These are phyloP conservation scores for Bombus pyrosoma DNA, from an alignment of 1,140 invertebrate genomes.

Conservation along the genomic window DNA sequence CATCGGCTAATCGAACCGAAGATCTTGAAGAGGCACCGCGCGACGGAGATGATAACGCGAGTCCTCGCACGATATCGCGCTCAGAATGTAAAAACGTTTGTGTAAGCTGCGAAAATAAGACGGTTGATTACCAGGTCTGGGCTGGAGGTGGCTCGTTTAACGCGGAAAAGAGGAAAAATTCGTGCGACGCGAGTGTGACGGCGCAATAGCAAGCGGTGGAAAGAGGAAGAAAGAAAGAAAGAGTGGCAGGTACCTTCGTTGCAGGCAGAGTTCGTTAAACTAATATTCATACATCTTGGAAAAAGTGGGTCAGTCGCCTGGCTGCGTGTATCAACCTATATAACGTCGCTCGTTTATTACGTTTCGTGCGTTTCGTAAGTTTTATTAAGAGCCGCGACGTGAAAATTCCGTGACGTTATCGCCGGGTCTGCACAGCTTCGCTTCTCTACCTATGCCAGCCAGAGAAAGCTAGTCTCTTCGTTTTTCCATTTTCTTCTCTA, in stretches of 20 bases:
- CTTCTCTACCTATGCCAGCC: not conserved
- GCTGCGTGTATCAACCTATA: conserved; percentile 17
- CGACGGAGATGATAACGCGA: not conserved
- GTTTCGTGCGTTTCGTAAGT: conserved; percentile 36
- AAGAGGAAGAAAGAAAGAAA: not conserved
- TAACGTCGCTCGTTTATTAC: conserved; percentile 34
- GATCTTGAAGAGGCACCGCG: not conserved
- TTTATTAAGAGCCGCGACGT: conserved; percentile 37
- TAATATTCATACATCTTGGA: conserved; percentile 42
- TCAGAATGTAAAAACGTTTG: not conserved
- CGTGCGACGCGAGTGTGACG: not conserved
- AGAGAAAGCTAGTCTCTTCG: not conserved
- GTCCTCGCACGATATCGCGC: not conserved
- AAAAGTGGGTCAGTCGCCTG: conserved; percentile 35
- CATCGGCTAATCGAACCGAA: not conserved
- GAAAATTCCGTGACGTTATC: conserved; percentile 33
- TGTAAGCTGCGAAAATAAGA: not conserved
- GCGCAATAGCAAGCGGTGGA: not conserved
- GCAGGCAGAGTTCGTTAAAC: conserved; percentile 39
- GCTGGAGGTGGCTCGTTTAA: conserved; percentile 16
- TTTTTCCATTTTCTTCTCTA: not conserved
- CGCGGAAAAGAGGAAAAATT: not conserved
- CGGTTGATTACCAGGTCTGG: not conserved
- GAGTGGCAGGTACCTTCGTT: not conserved
- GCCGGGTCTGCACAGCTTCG: not conserved